Evolutionary conservation across 1,140 invertebrate genomes (phyloP).

Genomic region (Spodoptera litura): DNA sequence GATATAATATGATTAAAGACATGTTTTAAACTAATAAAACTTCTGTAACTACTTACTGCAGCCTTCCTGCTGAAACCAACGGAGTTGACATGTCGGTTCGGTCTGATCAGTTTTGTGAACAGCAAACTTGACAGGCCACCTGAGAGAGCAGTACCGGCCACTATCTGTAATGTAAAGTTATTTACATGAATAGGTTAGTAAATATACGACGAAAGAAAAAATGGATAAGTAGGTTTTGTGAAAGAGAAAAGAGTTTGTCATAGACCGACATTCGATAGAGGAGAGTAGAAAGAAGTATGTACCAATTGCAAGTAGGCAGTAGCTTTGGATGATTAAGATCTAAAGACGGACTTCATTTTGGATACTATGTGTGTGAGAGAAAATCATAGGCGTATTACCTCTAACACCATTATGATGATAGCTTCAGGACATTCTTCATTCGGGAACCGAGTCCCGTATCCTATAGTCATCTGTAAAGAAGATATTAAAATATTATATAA

Average conservation of each 20-base stretch:
- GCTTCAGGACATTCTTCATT: slow-evolving; percentile 95
- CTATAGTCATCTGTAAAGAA: slow-evolving; percentile 87
- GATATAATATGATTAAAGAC: too few species aligned
- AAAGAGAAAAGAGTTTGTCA: too few species aligned
- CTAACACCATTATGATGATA: slow-evolving; percentile 89
- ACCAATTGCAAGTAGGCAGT: too few species aligned
- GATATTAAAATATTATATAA: neutral
- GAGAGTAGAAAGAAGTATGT: too few species aligned
- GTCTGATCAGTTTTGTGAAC: slow-evolving; percentile 87
- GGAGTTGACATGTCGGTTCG: slow-evolving; percentile 83
- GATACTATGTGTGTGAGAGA: too few species aligned
- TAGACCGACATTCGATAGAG: too few species aligned
- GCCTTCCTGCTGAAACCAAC: slow-evolving; percentile 88
- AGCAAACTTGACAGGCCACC: slow-evolving; percentile 87
- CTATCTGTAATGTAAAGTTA: slow-evolving; percentile 81
- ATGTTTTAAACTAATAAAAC: neutral
- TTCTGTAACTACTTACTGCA: slow-evolving; percentile 77
- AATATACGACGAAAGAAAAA: too few species aligned
- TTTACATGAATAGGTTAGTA: too few species aligned
- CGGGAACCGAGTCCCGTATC: slow-evolving; percentile 91
- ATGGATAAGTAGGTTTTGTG: too few species aligned
- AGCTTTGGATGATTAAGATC: too few species aligned
- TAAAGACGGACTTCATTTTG: too few species aligned
- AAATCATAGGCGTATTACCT: slow-evolving; percentile 60
- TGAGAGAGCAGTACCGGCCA: slow-evolving; percentile 86